These are phyloP conservation scores for Kradibia gibbosae DNA, from an alignment of 1,140 invertebrate species.

Conservation along the genomic window DNA sequence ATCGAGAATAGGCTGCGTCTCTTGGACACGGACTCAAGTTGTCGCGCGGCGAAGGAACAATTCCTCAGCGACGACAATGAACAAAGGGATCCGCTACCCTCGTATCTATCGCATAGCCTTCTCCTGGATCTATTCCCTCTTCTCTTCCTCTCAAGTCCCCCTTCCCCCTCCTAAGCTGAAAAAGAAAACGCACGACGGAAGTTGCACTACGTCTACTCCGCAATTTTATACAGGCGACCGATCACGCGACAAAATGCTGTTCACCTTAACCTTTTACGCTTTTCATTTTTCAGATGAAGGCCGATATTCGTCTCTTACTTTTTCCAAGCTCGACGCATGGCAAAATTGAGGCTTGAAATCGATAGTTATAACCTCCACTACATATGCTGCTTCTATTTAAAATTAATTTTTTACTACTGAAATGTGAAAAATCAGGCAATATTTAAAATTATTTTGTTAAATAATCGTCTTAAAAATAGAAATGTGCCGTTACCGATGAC, in stretches of 20 bases:
- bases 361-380: no score
- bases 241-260: conserved; percentile 24
- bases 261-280: background rate
- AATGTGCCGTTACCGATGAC: no score
- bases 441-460: no score
- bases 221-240: background rate
- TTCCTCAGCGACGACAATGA: conserved; percentile 6
- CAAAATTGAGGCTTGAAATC: no score
- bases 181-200: conserved; percentile 11
- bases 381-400: no score
- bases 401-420: no score
- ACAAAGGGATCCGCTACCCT: background rate
- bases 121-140: background rate
- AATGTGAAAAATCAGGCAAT: no score
- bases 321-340: no score
- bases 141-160: no score
- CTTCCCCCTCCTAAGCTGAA: no score
- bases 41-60: conserved; percentile 37
- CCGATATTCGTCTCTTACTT: no score
- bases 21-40: background rate
- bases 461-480: no score
- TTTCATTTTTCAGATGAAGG: background rate
- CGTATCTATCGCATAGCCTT: background rate
- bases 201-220: background rate
- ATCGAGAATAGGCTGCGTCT: background rate